These are phyloP conservation scores for Nanorana parkeri DNA, from an alignment of 2,113 vertebrate species.

Conservation along the genomic window DNA sequence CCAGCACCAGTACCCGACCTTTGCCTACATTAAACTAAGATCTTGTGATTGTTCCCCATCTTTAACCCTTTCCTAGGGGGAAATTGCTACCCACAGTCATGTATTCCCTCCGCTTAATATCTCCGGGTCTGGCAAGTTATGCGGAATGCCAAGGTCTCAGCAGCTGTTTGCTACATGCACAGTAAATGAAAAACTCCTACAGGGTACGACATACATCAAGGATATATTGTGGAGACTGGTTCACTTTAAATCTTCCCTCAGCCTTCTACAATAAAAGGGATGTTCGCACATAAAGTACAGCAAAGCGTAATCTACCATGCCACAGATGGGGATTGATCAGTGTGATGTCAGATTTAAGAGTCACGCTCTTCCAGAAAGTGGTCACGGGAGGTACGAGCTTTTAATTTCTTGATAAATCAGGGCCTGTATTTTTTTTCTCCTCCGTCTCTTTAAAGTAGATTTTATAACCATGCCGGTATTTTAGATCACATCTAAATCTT, in stretches of 20 bases:
- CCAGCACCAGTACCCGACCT: no score
- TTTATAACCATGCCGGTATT: constrained; percentile 24
- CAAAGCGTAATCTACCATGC: constrained; percentile 23
- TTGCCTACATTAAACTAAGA: no score
- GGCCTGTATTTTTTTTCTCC: constrained; percentile 3
- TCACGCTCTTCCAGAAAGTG: constrained; percentile 14
- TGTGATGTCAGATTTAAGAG: constrained; percentile 39
- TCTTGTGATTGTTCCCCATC: no score
- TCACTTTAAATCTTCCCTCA: background rate
- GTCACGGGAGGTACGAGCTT: constrained; percentile 8
- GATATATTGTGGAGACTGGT: no score
- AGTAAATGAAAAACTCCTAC: no score
- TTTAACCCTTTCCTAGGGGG: no score
- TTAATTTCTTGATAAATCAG: constrained; percentile 44
- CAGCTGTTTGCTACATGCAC: no score
- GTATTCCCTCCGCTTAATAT: no score
- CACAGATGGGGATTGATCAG: constrained; percentile 33
- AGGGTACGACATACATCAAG: no score
- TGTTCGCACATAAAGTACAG: background rate
- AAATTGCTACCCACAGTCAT: no score
- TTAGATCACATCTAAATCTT: constrained; percentile 43
- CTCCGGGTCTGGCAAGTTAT: no score
- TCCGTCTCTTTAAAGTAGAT: background rate
- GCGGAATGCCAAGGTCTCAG: no score
- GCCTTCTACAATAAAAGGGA: background rate